Percentiles rank a stretch among this genome's conserved stretches.
Conservation (phyloP, 2,113 vertebrate genomes). For the Ornithorhynchus anatinus region DNA sequence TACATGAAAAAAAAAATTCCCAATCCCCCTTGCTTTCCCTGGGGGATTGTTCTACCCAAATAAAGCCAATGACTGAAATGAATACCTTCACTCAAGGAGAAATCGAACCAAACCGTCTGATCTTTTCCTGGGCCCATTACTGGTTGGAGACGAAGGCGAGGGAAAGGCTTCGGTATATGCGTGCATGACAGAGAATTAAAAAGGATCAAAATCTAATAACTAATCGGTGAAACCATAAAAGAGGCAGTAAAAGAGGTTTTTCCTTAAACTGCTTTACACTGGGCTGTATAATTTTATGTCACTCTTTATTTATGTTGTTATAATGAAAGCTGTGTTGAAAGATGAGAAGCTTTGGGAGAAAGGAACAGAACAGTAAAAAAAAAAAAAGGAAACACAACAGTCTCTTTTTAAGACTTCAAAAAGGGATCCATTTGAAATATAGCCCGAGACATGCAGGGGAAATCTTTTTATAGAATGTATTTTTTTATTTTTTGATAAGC, state of each 20-base stretch:
- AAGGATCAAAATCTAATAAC: constrained; percentile 58
- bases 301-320: constrained; percentile 66
- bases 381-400: neutral
- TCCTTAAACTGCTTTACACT: constrained; percentile 54
- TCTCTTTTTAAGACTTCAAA: constrained; percentile 2
- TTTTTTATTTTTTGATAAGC: neutral
- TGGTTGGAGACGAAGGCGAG: constrained; percentile 1
- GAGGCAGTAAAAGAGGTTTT: constrained; percentile 58
- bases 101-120: neutral
- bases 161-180: neutral
- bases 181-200: constrained; percentile 42
- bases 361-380: constrained; percentile 16
- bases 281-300: constrained; percentile 61
- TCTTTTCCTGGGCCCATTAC: neutral
- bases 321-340: constrained; percentile 35
- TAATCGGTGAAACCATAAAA: constrained; percentile 61
- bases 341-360: constrained; percentile 17
- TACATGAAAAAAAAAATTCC: neutral
- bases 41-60: constrained; percentile 4
- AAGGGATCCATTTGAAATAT: constrained; percentile 24
- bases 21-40: neutral
- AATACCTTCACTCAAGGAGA: constrained; percentile 14
- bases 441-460: neutral
- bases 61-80: constrained; percentile 9
- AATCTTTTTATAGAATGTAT: neutral